Conservation (phyloP, 2,888 invertebrate genomes). For the Herminia tarsipennalis region DNA sequence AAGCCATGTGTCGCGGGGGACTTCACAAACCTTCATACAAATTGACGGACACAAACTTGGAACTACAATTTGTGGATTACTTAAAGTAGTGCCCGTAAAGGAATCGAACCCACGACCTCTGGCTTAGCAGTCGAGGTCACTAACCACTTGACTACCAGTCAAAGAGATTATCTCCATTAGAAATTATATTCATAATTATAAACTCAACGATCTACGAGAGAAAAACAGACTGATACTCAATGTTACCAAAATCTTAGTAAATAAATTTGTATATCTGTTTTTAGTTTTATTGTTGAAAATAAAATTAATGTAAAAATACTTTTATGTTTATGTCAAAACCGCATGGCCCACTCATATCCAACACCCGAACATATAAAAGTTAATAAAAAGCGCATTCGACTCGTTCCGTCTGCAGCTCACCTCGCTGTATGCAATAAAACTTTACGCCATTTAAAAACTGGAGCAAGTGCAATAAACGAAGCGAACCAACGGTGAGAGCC, state of each 20-base stretch:
- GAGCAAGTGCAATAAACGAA: conserved; percentile 3
- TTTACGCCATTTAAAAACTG: conserved; percentile 7
- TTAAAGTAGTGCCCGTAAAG: no score
- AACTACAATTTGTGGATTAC: no score
- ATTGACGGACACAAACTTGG: no score
- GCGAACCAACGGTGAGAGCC: background rate
- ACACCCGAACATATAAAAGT: background rate
- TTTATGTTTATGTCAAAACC: background rate
- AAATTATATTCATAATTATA: no score
- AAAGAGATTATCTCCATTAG: no score
- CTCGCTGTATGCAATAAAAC: conserved; percentile 1
- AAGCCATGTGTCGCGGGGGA: no score
- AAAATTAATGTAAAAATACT: background rate
- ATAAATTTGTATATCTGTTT: background rate
- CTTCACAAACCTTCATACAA: no score
- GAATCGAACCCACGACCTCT: no score
- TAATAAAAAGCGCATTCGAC: background rate
- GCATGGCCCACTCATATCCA: background rate
- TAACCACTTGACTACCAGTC: no score
- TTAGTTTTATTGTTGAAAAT: background rate
- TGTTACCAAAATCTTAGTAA: background rate
- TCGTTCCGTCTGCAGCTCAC: background rate
- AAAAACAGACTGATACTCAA: no score
- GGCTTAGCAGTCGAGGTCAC: no score
- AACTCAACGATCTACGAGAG: no score